Base-by-base conservation (phyloP, 2,888 invertebrate genomes). In the Smittia aterrima region DNA sequence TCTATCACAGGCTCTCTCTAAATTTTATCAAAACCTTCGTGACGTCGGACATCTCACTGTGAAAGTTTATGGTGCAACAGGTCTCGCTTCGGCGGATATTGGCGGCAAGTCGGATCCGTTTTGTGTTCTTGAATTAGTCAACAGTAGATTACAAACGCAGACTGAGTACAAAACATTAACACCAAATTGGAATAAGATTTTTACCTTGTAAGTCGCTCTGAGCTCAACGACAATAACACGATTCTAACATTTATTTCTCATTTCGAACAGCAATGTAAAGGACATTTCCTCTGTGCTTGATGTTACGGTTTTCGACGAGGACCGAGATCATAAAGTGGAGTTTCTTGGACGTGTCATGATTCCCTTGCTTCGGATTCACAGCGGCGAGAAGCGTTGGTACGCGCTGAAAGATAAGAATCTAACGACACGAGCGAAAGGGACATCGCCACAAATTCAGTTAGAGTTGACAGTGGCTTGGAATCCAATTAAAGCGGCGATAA, bases 21-120 rank as follows among this genome's bases (percentile, higher is more conserved):
- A 62, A 62, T 80, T 79, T n/a, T 78, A 84, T 83, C 87, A 89
- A 78, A 89, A 91, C 79, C 79, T 93, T 0, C 86, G 90, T 76
- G 98, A 98, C 79, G 92, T 98, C 1, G 98, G 98, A 0, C 93
- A 95, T 86, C 85, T 98, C 0, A 95, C 94, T 20, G 95, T 98
- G 0, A 97, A 97, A 85, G 97, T 98, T 1, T 93, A 89, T 80
- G 88, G 89, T 40, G 90, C 90, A 18, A 87, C 86, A n/a, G 96
- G 96, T 1, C 85, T 99, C 25, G 94, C 93, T 0, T 92, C 98
- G 0, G 97, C 98, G 0, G 98, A 99, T 81, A 85, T 98, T 53
- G 97, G 97, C 0, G 98, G 98, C 1, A 98, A 98, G 82, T 97
- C 97, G 66, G 99, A 99, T 84, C 99, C 99, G 0, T 99, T 98